Evolutionary conservation across 2,113 vertebrate species (phyloP).

Genomic region (Regulus satrapa): DNA sequence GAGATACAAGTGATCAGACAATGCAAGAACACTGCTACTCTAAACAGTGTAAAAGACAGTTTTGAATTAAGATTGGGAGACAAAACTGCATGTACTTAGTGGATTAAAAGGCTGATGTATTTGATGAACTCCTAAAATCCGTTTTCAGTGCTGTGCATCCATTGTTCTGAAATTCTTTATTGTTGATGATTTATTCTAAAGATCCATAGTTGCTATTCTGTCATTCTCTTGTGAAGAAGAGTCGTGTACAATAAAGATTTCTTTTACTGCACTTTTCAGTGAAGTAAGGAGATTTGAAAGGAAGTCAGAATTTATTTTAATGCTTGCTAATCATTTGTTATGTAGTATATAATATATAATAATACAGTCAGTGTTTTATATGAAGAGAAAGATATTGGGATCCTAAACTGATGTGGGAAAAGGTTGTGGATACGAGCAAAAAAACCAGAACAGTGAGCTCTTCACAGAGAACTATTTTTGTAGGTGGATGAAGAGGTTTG

Average conservation of each 20-base stretch:
- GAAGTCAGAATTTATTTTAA: not conserved
- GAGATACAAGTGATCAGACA: not conserved
- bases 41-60: not conserved
- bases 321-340: not conserved
- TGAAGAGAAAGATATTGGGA: not conserved
- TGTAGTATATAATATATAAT: not conserved
- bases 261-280: not conserved
- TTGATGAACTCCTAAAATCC: not conserved
- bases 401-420: not conserved
- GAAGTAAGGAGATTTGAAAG: not conserved
- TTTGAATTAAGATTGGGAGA: not conserved
- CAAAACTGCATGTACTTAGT: not conserved
- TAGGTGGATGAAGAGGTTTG: not conserved
- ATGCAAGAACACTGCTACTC: not conserved
- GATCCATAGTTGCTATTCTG: not conserved
- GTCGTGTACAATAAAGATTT: not conserved
- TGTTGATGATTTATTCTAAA: not conserved
- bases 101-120: not conserved
- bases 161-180: not conserved
- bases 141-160: not conserved
- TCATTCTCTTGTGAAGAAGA: not conserved
- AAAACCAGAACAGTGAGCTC: not conserved
- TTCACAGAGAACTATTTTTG: not conserved
- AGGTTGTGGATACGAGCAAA: not conserved
- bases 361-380: not conserved